Evolutionary conservation across 1,140 invertebrate species (phyloP), one percentile per base, ranked within the genome.

Genomic region (Meteorus sp.): DNA sequence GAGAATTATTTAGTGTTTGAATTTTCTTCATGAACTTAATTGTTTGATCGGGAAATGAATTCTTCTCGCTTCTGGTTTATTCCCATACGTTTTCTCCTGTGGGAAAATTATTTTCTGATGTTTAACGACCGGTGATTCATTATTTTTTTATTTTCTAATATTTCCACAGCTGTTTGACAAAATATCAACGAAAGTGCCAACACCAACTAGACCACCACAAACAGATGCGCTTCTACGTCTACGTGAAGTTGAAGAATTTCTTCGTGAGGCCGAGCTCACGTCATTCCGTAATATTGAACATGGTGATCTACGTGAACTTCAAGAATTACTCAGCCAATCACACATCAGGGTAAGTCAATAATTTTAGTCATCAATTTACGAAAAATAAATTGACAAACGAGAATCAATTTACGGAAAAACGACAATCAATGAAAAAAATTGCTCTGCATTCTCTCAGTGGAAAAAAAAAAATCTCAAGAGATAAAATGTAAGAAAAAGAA

Each of bases 291-390:
- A 73, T 71, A 75, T 81, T 61, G 81, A 81, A 64, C 73, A 72
- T 27, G 85, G 89, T 67, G 92, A 96, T 77, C 84, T 97, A 20
- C 85, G 89, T 65, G 92, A 96, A 77, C 85, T 97, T 65, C 81
- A 88, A 67, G 86, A 90, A 64, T 81, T 95, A 62, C 83, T 97
- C 17, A 85, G 85, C 59, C 85, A 88, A 71, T 89, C 93, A 59
- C 91, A 95, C 77, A 83, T 95, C 63, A 91, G 90, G 91, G 94
- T 96, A 77, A 85, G 87, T 84, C 0, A 51, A 23, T 41, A 11
- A 41, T 2, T 8, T 31, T 8, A 17, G 2, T 2, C 39, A 22
- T 48, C 29, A 11, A 22, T 39, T 58, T 17, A 0, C 5, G n/a
- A 15, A 8, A 31, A 31, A n/a, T n/a, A n/a, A n/a, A n/a, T n/a